Evolutionary conservation across 2,797 vertebrate genomes (phyloP), one percentile per base, ranked within the genome.

Genomic region (Morus bassanus): DNA sequence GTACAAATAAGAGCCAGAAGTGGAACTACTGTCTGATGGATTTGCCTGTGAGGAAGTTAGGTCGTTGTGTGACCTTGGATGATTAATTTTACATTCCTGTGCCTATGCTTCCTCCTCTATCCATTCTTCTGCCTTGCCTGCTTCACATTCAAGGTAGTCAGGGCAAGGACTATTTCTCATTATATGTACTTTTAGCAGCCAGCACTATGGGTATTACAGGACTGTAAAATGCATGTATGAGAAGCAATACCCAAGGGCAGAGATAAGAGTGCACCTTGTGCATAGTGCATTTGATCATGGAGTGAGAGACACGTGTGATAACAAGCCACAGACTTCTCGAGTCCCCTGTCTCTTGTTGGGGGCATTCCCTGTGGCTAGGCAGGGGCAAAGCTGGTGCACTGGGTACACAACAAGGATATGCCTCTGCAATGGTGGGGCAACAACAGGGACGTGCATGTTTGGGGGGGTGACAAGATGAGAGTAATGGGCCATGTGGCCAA

Each of bases 1-100:
- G 56, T 25, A 80, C 68, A 85, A 94, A 77, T 70, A 91, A 85
- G 57, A 85, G 91, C 65, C 22, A 77, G 56, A 53, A 92, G n/a
- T 33, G 75, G 88, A 96, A 85, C 39, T 50, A 37, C 77, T 0
- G 0, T 79, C 78, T 92, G 84, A 93, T 72, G 79, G 79, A 94
- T 95, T 89, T 75, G 19, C 37, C 68, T 68, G 57, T 64, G 81
- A 94, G 88, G 60, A 94, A 83, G 85, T 54, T 37, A 93, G 75
- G 91, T 84, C 0, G 0, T 54, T 83, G 53, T 30, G 41, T 85
- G 91, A 93, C 94, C 93, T 84, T 89, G 90, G 53, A 46, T 92
- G 92, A 95, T 93, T 83, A 94, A 96, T 94, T 88, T 96, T 94
- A 70, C 75, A 69, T 91, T 91, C 23, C 35, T 1, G 1, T 83